These are phyloP conservation scores for Neoscelio sp. DNA, from an alignment of 2,888 invertebrate genomes.

Conservation along the genomic window DNA sequence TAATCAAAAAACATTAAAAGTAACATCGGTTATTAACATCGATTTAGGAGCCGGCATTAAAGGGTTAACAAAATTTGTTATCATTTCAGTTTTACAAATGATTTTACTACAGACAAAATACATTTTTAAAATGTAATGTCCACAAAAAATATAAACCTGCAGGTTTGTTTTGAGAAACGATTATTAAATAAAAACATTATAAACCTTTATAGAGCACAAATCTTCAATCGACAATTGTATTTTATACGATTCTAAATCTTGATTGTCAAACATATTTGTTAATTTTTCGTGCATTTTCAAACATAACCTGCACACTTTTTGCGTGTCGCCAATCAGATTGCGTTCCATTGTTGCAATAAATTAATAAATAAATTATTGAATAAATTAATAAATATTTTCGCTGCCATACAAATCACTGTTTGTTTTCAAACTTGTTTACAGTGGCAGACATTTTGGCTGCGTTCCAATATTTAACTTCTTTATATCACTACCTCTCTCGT, in stretches of 20 bases:
- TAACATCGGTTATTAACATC: too few relatives aligned
- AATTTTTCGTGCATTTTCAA: constrained; percentile 21
- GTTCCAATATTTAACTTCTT: too few relatives aligned
- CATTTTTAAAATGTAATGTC: too few relatives aligned
- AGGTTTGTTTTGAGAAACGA: too few relatives aligned
- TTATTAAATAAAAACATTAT: not conserved
- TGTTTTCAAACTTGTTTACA: constrained; percentile 26
- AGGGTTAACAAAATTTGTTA: too few relatives aligned
- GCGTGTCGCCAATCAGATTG: not conserved
- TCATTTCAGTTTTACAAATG: too few relatives aligned
- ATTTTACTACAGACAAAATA: too few relatives aligned
- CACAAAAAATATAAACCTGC: too few relatives aligned
- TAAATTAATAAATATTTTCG: constrained; percentile 30
- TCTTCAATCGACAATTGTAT: constrained; percentile 42
- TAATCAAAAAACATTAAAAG: too few relatives aligned
- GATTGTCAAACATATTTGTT: constrained; percentile 31
- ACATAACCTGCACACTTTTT: constrained; percentile 38
- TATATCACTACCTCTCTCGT: too few relatives aligned
- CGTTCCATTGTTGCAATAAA: constrained; percentile 6
- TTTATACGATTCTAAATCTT: constrained; percentile 41
- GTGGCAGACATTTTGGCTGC: not conserved
- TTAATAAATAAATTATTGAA: not conserved
- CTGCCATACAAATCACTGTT: not conserved
- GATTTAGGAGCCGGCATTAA: too few relatives aligned
- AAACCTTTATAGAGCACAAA: constrained; percentile 42